Evolutionary conservation across 2,113 vertebrate species (phyloP), one percentile per base, ranked within the genome.

Genomic region (Calyptommatus sinebrachiatus): DNA sequence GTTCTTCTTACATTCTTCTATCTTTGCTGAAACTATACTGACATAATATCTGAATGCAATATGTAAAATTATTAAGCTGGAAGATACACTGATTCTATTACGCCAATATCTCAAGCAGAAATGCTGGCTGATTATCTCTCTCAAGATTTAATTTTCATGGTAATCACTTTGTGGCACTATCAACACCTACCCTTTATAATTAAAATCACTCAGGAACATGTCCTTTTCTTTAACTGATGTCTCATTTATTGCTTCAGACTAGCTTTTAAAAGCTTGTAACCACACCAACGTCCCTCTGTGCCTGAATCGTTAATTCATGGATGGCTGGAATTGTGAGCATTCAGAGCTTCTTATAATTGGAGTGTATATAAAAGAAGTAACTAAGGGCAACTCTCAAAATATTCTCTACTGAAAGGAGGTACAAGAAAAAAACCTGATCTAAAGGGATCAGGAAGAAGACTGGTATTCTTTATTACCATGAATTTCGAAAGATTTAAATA

Each of bases 371-470:
- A 85, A 89, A 86, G 68, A 80, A 90, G 90, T 92, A 92, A 86
- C 89, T 87, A 90, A 16, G 81, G 92, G 89, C 85, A 87, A 92
- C 92, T 84, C 72, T 83, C 84, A 76, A 91, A 89, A 83, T 63
- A 75, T 35, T 77, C 28, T 65, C 46, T 85, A 80, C 28, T 26
- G 29, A 78, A 53, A 57, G 5, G 4, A 18, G 71, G 29, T 53
- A 65, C 66, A 48, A 60, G 65, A 74, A 76, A 82, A 76, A 28
- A 2, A 35, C n/a, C 20, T 46, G 71, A 71, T 46, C 5, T 41
- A 31, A 60, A 61, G 10, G 88, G 77, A 88, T 83, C 73, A 78
- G 73, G 20, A 45, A 71, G 79, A 67, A 62, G 85, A 60, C 81
- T 82, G 74, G 81, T 86, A 87, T 84, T 63, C 76, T 81, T 89